Base-by-base conservation (phyloP, 1,140 invertebrate genomes). In the Sweltsa coloradensis region DNA sequence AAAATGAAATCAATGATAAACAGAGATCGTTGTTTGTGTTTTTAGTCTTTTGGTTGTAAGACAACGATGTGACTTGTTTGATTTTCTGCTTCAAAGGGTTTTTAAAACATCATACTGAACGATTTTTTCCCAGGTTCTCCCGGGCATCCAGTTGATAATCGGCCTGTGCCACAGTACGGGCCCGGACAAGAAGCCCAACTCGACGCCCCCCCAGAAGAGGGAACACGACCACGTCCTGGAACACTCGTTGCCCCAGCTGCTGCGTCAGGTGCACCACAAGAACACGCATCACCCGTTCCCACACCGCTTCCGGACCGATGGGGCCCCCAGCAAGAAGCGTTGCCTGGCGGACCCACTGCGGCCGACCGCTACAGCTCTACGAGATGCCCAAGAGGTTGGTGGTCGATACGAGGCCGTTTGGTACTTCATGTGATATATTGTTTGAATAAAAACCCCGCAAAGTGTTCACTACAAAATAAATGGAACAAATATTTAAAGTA, bases 221-320 rank as follows among this genome's bases (percentile, higher is more conserved):
- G 90, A 95, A 56, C 90, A 96, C 60, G 92, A 96, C 68, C 89
- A 95, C 62, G 92, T 97, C 5, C 63, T 98, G 41, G 93, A 98
- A 61, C 93, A 97, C 65, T 95, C 91, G 0, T 66, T 98, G 22
- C 92, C 97, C 69, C 93, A 97, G 66, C 65, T 97, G 34, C 65
- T 97, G 24, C 71, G 92, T 14, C 88, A 95, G 59, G 82, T 92
- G 6, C 93, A 97, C 69, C 83, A 90, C 60, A 81, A 84, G 59
- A 93, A 94, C 64, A 85, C 89, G 5, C 86, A 93, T 69, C 87
- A 91, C 67, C 86, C 90, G 3, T 85, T 93, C 62, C 93, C 93
- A 2, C 92, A 96, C 73, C 92, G 92, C 2, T 84, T 89, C 13
- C 91, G 89, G 34, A 89, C 87, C 7, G 86, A 89, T 3, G 70